Evolutionary conservation across 2,888 invertebrate species (phyloP).

Genomic region (Acanthosepion esculentum): DNA sequence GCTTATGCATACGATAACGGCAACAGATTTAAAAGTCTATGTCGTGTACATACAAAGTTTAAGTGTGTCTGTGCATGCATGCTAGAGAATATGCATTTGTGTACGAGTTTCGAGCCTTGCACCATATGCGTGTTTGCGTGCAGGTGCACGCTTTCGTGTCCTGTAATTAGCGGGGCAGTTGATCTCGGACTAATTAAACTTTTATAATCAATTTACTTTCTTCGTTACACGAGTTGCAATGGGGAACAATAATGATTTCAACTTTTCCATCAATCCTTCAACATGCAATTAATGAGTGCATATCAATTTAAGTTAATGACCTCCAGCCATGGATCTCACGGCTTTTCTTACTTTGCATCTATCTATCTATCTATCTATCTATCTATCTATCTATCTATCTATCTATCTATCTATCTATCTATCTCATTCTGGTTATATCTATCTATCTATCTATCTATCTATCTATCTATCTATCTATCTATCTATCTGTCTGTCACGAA

Average conservation of each 20-base stretch:
- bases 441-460: too few relatives aligned
- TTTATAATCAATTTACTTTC: neutral
- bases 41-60: too few relatives aligned
- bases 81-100: neutral
- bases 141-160: neutral
- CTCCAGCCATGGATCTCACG: neutral
- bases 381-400: neutral
- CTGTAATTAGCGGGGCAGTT: neutral
- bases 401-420: neutral
- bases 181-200: neutral
- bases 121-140: neutral
- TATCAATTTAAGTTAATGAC: neutral
- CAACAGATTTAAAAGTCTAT: too few relatives aligned
- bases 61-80: neutral
- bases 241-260: neutral
- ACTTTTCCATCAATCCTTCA: neutral
- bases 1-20: too few relatives aligned
- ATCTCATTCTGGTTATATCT: neutral
- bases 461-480: too few relatives aligned
- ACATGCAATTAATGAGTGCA: slow-evolving; percentile 18
- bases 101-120: neutral
- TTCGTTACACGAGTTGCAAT: neutral
- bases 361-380: slow-evolving; percentile 11
- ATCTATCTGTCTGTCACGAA: too few relatives aligned
- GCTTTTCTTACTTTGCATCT: neutral